These are phyloP conservation scores for Catostomus latipinnis DNA, from an alignment of 2,797 vertebrate genomes.

Conservation along the genomic window DNA sequence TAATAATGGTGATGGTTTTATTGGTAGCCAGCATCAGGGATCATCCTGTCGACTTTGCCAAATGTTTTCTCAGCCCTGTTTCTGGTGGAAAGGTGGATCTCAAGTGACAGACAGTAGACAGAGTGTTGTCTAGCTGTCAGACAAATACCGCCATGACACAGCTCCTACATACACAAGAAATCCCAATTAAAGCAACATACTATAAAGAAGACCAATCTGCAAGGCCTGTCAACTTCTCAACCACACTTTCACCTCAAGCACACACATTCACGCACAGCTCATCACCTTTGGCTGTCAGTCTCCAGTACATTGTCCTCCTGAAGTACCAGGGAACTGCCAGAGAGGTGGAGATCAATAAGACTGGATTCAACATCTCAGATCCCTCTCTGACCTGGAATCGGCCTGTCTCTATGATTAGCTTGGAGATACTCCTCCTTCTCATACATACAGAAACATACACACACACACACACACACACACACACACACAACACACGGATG, in stretches of 20 bases:
- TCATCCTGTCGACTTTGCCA: slow-evolving; percentile 57
- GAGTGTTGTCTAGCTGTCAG: slow-evolving; percentile 68
- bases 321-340: slow-evolving; percentile 41
- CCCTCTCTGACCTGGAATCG: slow-evolving; percentile 41
- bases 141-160: slow-evolving; percentile 38
- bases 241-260: slow-evolving; percentile 33
- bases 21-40: slow-evolving; percentile 63
- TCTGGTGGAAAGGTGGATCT: slow-evolving; percentile 40
- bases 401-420: slow-evolving; percentile 41
- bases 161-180: slow-evolving; percentile 51
- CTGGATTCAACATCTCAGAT: slow-evolving; percentile 39
- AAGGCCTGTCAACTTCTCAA: slow-evolving; percentile 50
- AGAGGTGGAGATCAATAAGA: slow-evolving; percentile 33
- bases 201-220: slow-evolving; percentile 59
- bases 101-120: slow-evolving; percentile 70
- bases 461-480: slow-evolving; percentile 16
- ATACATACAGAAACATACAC: slow-evolving; percentile 22
- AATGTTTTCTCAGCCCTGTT: slow-evolving; percentile 25
- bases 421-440: slow-evolving; percentile 29
- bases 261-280: slow-evolving; percentile 31
- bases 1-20: background rate
- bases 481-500: slow-evolving; percentile 23
- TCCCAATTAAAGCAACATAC: slow-evolving; percentile 65
- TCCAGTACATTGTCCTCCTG: slow-evolving; percentile 40
- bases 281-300: slow-evolving; percentile 50